These are phyloP conservation scores for Coelopa pilipes DNA, from an alignment of 2,888 invertebrate genomes.

Conservation along the genomic window DNA sequence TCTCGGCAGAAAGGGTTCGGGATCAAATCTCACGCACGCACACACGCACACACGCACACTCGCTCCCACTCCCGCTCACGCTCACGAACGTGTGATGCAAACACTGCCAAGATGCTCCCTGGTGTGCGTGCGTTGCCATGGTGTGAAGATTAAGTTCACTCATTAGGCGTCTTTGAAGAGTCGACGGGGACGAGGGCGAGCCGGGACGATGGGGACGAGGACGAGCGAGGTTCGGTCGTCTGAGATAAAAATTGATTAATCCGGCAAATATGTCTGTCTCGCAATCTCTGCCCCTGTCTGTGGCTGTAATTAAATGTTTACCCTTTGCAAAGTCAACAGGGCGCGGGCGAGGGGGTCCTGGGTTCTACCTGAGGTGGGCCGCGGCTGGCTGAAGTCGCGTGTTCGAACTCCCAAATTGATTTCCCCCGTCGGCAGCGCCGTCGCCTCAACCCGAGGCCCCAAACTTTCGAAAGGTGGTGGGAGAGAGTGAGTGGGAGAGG, in stretches of 20 bases:
- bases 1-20: background rate
- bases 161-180: slow-evolving; percentile 29
- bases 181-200: background rate
- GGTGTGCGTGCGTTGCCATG: slow-evolving; percentile 14
- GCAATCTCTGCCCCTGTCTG: too few relatives aligned
- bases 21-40: background rate
- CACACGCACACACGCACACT: background rate
- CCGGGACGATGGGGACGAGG: background rate
- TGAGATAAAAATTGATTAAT: background rate
- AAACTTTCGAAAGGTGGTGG: too few relatives aligned
- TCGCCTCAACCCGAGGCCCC: too few relatives aligned
- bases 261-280: background rate
- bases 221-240: too few relatives aligned
- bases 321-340: background rate
- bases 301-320: too few relatives aligned
- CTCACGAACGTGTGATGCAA: background rate
- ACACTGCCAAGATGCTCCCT: background rate
- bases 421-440: too few relatives aligned
- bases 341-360: too few relatives aligned
- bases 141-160: slow-evolving; percentile 30
- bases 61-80: background rate
- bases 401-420: too few relatives aligned
- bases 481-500: background rate
- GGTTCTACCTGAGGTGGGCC: too few relatives aligned
- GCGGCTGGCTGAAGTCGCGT: too few relatives aligned